Base-by-base conservation (phyloP, 2,797 vertebrate species). In the Sarcophilus harrisii region DNA sequence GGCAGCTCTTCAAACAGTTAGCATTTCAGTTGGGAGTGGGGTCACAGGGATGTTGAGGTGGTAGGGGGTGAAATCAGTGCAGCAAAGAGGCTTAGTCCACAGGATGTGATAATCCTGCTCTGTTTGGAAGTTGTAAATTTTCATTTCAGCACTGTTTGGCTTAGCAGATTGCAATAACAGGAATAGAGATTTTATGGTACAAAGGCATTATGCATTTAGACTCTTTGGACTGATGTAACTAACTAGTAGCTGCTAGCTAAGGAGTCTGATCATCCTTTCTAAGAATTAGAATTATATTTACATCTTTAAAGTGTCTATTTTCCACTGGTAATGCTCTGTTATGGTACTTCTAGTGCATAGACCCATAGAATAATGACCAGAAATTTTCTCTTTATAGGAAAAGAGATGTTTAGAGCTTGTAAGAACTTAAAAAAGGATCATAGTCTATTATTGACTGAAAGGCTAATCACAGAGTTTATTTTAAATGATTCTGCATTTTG, bases 121-220 rank as follows among this genome's bases (percentile, higher is more conserved):
- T 97, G 96, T 97, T 96, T 95, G 92, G 97, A 97, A 90, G 95
- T 91, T 97, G 91, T 98, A 98, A 98, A 97, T 98, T 97, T 97
- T 97, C 91, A 92, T 98, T 98, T 98, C 97, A 97, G 95, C 98
- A 97, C 96, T 6, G 13, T 93, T 98, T 93, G 96, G 92, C 95
- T 97, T 97, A 95, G 96, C 52, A 95, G 91, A 97, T 90, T 98
- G 97, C 97, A 98, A 96, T 91, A 95, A 90, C 27, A 96, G 87
- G 95, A 95, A 91, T 91, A 92, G 93, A 92, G 92, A 92, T 92
- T 94, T 95, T 94, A 89, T 54, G 45, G 32, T 58, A 94, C 89
- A 55, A 57, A 66, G 30, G 57, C 95, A 93, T 95, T 94, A 54
- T 94, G 58, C 58, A 29, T 94, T 29, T 95, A 97, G 73, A 89